phyloP scores from a whole-genome alignment of 2,113 vertebrate species.

The Rhinogobius similis region DNA sequence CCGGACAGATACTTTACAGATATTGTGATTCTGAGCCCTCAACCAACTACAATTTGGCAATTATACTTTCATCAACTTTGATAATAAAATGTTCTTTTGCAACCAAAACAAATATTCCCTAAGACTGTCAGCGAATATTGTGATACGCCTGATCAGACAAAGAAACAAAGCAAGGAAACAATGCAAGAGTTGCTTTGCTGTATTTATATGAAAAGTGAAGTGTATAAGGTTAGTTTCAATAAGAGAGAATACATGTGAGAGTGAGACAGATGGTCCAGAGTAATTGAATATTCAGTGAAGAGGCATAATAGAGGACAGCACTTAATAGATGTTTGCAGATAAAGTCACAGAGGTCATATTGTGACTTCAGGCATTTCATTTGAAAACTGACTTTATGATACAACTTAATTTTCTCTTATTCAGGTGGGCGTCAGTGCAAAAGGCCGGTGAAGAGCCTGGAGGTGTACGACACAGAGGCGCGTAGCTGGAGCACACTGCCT shows the following conservation, averaged over 20 bases:
- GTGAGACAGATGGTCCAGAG: not conserved
- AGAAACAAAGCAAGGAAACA: not conserved
- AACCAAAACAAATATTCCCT: not conserved
- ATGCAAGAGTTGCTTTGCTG: not conserved
- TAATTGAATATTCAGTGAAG: not conserved
- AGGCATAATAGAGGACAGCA: not conserved
- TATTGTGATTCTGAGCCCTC: too few relatives aligned
- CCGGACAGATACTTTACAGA: too few relatives aligned
- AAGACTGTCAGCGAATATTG: too few relatives aligned
- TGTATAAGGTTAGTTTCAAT: not conserved
- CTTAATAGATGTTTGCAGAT: not conserved
- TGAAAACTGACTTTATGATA: not conserved
- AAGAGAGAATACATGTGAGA: conserved; percentile 1
- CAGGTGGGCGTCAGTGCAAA: conserved; percentile 94
- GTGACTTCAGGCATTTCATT: not conserved
- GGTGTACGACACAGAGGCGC: conserved; percentile 88
- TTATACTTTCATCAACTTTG: too few relatives aligned
- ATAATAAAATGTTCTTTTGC: not conserved
- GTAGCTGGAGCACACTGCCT: conserved; percentile 89
- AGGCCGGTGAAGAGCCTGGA: conserved; percentile 90
- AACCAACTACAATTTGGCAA: too few relatives aligned
- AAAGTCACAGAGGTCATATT: not conserved
- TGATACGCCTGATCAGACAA: too few relatives aligned
- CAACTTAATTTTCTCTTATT: not conserved
- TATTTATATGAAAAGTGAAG: not conserved